Base-by-base conservation (phyloP, 2,888 invertebrate genomes). In the Suillia variegata region DNA sequence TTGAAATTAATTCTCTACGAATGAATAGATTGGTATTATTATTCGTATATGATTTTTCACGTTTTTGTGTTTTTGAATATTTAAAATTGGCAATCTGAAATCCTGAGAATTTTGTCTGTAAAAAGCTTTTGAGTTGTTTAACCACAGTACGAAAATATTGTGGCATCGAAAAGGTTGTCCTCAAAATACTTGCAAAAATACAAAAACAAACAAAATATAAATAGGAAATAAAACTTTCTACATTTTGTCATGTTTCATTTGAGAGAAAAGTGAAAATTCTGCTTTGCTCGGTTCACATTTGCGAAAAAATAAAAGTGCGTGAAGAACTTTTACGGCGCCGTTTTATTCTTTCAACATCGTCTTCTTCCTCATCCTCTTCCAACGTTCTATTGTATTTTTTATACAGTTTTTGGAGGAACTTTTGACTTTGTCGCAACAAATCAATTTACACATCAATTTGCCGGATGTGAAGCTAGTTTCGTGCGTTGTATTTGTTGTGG, bases 391-490 rank as follows among this genome's bases (percentile, higher is more conserved):
- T 10, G 15, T 38, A 26, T 26, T 26, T 26, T 26, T 26, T 26
- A 6, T 26, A n/a, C 10, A 6, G 26, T 26, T n/a, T 26, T 26
- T 38, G 10, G 38, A n/a, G n/a, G 10, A 20, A 20, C 45, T 45
- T 45, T 45, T 45, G 45, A 45, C 17, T 45, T 45, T 45, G 45
- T 45, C 20, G 45, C 20, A 18, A 45, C 45, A 45, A 45, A 45
- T 45, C 45, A 45, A 45, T 45, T 45, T 45, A 20, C 45, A 45
- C 45, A 45, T 45, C 45, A 45, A 45, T 45, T 45, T 45, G 45
- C 20, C 4, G 18, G 45, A 45, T 18, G 5, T 45, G 45, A 38
- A 38, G 12, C 15, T 38, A 13, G 15, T n/a, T 38, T 38, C 38
- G 15, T 38, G 10, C n/a, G n/a, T n/a, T 5, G 26, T 26, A 26